These are phyloP conservation scores for Resseliella maxima DNA, from an alignment of 2,888 invertebrate genomes.

Conservation along the genomic window DNA sequence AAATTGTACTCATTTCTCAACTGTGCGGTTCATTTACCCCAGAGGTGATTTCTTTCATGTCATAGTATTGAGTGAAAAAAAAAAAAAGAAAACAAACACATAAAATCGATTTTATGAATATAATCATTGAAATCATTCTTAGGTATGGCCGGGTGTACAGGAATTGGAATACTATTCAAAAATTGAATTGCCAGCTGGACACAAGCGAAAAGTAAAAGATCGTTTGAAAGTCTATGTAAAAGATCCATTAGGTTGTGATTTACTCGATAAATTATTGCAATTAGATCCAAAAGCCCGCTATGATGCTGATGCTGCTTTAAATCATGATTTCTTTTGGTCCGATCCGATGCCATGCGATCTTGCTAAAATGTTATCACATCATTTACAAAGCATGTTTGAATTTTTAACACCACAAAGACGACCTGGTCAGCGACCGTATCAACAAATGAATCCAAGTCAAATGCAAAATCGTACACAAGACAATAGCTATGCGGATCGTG, in stretches of 20 bases:
- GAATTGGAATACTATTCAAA: slow-evolving; percentile 87
- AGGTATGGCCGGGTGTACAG: slow-evolving; percentile 91
- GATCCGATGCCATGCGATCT: slow-evolving; percentile 95
- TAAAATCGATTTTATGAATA: neutral
- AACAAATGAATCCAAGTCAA: slow-evolving; percentile 69
- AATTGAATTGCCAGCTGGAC: slow-evolving; percentile 87
- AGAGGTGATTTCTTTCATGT: neutral
- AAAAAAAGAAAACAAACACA: too few relatives aligned
- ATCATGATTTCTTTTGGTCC: slow-evolving; percentile 99
- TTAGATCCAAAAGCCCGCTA: slow-evolving; percentile 90
- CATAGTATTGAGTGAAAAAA: neutral
- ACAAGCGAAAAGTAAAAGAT: slow-evolving; percentile 87
- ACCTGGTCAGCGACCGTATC: slow-evolving; percentile 77
- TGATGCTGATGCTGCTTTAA: slow-evolving; percentile 92
- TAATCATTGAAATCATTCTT: slow-evolving; percentile 69
- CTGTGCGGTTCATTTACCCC: slow-evolving; percentile 79
- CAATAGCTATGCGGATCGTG: slow-evolving; percentile 86
- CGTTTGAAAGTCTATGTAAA: slow-evolving; percentile 89
- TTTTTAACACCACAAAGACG: slow-evolving; percentile 82
- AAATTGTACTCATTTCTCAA: slow-evolving; percentile 92
- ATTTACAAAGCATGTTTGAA: slow-evolving; percentile 94
- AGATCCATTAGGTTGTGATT: slow-evolving; percentile 90
- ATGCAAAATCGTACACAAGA: slow-evolving; percentile 74
- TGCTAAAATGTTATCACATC: slow-evolving; percentile 90
- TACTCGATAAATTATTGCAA: slow-evolving; percentile 90